Percentiles rank a stretch among this genome's conserved stretches.
phyloP scores from a whole-genome alignment of 53 echinoderm and acorn worm species.

The Temnopleurus reevesii region DNA sequence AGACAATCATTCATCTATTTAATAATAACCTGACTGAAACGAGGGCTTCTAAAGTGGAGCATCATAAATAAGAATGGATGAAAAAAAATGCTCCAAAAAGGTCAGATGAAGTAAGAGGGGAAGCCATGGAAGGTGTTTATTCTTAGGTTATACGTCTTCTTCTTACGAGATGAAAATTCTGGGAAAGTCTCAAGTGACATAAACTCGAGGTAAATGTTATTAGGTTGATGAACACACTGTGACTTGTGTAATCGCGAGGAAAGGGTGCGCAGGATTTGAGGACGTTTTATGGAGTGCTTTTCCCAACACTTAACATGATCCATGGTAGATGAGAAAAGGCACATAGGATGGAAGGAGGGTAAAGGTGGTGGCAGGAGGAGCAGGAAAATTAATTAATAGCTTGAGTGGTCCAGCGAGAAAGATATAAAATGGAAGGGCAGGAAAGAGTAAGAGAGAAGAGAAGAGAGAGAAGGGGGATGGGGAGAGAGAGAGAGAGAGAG shows the following conservation, averaged over 20 bases:
- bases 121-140: neutral
- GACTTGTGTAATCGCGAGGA: neutral
- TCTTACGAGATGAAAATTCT: neutral
- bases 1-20: too few species aligned
- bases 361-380: slow-evolving; percentile 27
- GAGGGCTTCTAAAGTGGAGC: too few species aligned
- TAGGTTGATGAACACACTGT: slow-evolving; percentile 9
- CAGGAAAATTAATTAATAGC: slow-evolving; percentile 15
- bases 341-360: neutral
- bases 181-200: neutral
- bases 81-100: too few species aligned
- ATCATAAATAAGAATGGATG: neutral
- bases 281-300: neutral
- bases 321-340: neutral
- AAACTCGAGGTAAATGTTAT: neutral
- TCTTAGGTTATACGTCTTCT: neutral
- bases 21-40: too few species aligned
- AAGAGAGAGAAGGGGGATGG: neutral
- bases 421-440: neutral
- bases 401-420: neutral
- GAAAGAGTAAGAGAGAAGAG: neutral
- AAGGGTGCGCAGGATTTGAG: slow-evolving; percentile 14
- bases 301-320: slow-evolving; percentile 12
- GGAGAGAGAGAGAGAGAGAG: neutral
- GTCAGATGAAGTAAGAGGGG: neutral